Evolutionary conservation across 2,113 vertebrate species (phyloP), one percentile per base, ranked within the genome.

Genomic region (Nyctereutes procyonoides): DNA sequence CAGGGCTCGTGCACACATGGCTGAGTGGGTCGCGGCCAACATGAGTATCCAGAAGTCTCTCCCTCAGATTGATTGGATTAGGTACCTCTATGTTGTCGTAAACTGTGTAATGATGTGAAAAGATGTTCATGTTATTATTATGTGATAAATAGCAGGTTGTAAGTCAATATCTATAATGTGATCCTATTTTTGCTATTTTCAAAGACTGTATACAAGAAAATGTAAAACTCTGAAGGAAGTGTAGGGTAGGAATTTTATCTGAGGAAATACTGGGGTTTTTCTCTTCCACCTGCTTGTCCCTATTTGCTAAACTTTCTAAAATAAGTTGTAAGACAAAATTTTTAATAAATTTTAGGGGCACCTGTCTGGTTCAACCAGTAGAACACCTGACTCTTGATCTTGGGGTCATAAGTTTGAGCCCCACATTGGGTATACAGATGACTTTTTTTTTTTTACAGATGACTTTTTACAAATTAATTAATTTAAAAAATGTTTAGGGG

Each of bases 221-320:
- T 1, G 10, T n/a, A 71, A 43, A 1, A 32, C 17, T 38, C 63
- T 30, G 20, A 24, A 67, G 77, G 35, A 24, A 35, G 2, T 0
- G 0, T 1, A 6, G 16, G 1, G 0, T 13, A 0, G 20, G 60
- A 38, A 10, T 2, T 22, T n/a, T 24, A 58, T 16, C 62, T 69
- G 43, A 60, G 53, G 43, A 32, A 32, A 35, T 30, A 7, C 12
- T 7, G 60, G 51, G 62, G 22, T 12, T 55, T 32, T 71, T 30
- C 13, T 35, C 13, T 56, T 62, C 69, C 53, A 81, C 26, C 62
- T 32, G 3, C 13, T 55, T 71, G 86, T 80, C 55, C 73, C 43
- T 6, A 38, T 9, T 92, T 56, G 51, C 63, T 9, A 85, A 60
- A 67, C 26, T 92, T 62, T 79, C 48, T 53, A 60, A 82, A 65